phyloP scores from a whole-genome alignment of 2,113 vertebrate species.

The Thomomys bottae region DNA sequence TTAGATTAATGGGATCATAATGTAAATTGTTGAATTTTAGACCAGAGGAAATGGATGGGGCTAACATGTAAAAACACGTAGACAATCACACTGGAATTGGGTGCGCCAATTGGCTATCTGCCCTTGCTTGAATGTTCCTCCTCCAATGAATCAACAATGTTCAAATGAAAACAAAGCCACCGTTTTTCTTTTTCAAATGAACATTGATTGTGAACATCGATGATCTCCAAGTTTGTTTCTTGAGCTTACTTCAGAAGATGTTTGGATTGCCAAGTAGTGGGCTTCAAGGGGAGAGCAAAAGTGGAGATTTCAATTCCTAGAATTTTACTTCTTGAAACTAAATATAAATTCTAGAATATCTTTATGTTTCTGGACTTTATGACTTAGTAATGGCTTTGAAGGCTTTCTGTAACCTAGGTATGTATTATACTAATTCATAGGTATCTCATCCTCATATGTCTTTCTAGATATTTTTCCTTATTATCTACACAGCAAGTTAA shows the following conservation, averaged over 20 bases:
- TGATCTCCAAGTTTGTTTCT: conserved; percentile 2
- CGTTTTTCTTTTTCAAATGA: neutral
- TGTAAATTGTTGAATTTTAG: conserved; percentile 18
- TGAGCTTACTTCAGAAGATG: neutral
- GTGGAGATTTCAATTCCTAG: conserved; percentile 34
- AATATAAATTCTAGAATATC: neutral
- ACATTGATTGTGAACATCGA: neutral
- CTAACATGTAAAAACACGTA: conserved; percentile 1
- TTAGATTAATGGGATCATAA: neutral
- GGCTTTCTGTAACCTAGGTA: neutral
- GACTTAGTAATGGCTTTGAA: neutral
- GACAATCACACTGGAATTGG: neutral
- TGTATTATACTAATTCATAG: neutral
- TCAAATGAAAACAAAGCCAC: too few relatives aligned
- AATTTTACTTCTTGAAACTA: conserved; percentile 45
- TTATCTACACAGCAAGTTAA: neutral
- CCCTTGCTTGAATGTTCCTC: neutral
- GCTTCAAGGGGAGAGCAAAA: neutral
- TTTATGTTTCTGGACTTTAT: neutral
- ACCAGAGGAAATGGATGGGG: neutral
- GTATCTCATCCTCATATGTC: neutral
- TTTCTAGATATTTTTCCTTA: neutral
- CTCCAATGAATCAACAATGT: too few relatives aligned
- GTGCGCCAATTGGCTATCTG: neutral
- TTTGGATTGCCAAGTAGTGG: conserved; percentile 11